Evolutionary conservation across 1,140 invertebrate genomes (phyloP).

Genomic region (Papilio polytes): DNA sequence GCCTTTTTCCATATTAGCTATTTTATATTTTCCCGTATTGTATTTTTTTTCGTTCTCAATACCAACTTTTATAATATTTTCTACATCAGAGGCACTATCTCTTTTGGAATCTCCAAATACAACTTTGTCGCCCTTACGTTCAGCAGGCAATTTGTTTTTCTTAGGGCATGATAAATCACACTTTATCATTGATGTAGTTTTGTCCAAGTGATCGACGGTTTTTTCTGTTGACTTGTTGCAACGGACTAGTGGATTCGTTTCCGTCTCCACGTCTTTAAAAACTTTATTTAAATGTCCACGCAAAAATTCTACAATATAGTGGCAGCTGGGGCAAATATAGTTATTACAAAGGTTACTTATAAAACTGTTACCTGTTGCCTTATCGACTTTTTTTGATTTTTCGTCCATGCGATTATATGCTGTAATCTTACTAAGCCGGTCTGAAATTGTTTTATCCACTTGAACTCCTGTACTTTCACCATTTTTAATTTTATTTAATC

Average conservation of each 20-base stretch:
- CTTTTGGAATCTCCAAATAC: conserved; percentile 44
- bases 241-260: conserved; percentile 50
- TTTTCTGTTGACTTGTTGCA: conserved; percentile 58
- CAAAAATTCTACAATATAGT: conserved; percentile 57
- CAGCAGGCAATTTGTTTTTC: conserved; percentile 32
- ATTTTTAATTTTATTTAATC: neutral
- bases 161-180: conserved; percentile 30
- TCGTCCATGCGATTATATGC: neutral
- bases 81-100: neutral
- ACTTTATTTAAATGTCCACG: conserved; percentile 47
- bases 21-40: neutral
- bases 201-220: conserved; percentile 44
- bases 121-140: conserved; percentile 46
- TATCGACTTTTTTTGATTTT: conserved; percentile 19
- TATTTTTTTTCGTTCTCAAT: neutral
- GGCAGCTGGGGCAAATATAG: conserved; percentile 60
- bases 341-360: conserved; percentile 28
- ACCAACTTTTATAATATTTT: neutral
- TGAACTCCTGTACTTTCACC: conserved; percentile 23
- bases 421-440: conserved; percentile 30
- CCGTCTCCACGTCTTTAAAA: conserved; percentile 66
- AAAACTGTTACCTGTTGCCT: conserved; percentile 24
- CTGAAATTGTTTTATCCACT: neutral
- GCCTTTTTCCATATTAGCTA: neutral
- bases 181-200: conserved; percentile 52